Base-by-base conservation (phyloP, 2,888 invertebrate species). In the Parthenolecanium corni region DNA sequence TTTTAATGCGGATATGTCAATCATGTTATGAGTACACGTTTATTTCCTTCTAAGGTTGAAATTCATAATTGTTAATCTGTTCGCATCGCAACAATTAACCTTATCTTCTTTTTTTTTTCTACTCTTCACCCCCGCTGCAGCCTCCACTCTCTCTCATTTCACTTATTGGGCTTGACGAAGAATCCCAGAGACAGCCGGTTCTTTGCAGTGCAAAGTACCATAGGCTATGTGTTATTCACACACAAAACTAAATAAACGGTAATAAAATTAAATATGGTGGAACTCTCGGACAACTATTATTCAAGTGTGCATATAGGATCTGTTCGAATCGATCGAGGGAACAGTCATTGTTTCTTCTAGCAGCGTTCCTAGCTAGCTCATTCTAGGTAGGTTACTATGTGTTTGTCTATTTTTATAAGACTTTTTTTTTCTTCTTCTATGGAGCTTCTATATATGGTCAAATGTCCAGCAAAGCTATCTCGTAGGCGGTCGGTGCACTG, bases 401-500 rank as follows among this genome's bases (percentile, higher is more conserved):
- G 31, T 31, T 31, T 9, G 31, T 31, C 4, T 9, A 31, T 31
- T 31, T 31, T 4, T 31, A 31, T 31, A 31, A 9, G 31, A 9
- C 31, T 31, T 31, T 31, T 31, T 6, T 31, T 31, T 31, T 31
- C 9, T 31, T 9, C 31, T 9, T 31, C 31, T 14, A 58, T n/a
- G n/a, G n/a, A 58, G 47, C 47, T 58, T 58, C 58, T 58, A 58
- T 58, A 58, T 58, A 58, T 58, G 58, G 58, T 58, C 47, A 58
- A 47, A 58, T 58, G 58, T 49, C 58, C 58, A 49, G 49, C 58
- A 38, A 58, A 25, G 36, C 24, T 36, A 44, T 47, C 58, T 58
- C 58, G 58, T 58, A 58, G 58, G 58, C 58, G 58, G 58, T 58
- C 58, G 58, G 58, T 49, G 58, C 49, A 58, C 58, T 47, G 49